A percentile compares a stretch with the other conserved stretches of the same genome.
These are phyloP conservation scores for Micropterix aruncella DNA, from an alignment of 2,888 invertebrate species.

Conservation along the genomic window DNA sequence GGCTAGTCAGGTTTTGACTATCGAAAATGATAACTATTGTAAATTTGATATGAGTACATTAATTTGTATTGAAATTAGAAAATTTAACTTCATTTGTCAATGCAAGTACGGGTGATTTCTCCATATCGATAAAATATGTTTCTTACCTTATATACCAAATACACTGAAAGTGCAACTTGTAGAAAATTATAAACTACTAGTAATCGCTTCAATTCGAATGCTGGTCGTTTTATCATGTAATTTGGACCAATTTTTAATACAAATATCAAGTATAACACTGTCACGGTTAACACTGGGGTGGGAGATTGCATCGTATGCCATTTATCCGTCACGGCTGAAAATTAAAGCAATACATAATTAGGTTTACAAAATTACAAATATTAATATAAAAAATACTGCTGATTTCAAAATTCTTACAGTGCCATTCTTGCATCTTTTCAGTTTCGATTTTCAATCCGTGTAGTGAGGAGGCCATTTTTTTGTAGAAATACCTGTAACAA, in stretches of 20 bases:
- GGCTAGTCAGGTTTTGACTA: too few relatives aligned
- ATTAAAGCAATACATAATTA: neutral
- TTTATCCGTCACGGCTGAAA: constrained; percentile 37
- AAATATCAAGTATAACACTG: constrained; percentile 56
- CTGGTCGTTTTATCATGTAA: constrained; percentile 74
- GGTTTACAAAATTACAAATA: neutral
- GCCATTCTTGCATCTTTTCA: constrained; percentile 1
- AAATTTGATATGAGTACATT: constrained; percentile 2
- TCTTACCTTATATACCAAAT: constrained; percentile 72
- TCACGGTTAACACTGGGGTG: constrained; percentile 57
- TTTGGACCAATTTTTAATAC: constrained; percentile 68
- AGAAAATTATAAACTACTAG: constrained; percentile 73
- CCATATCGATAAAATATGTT: constrained; percentile 12
- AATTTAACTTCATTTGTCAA: neutral
- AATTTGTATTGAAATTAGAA: neutral
- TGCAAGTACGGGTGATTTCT: neutral
- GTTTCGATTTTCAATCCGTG: neutral
- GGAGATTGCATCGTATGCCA: constrained; percentile 70
- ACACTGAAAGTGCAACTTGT: constrained; percentile 74
- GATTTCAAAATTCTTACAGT: neutral
- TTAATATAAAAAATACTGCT: neutral
- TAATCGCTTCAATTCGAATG: constrained; percentile 59
- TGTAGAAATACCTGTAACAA: too few relatives aligned
- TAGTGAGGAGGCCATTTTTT: neutral
- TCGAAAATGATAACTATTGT: constrained; percentile 6